These are phyloP conservation scores for Montipora sp. DNA, from an alignment of 64 coral and sea anemone genomes.

Conservation along the genomic window DNA sequence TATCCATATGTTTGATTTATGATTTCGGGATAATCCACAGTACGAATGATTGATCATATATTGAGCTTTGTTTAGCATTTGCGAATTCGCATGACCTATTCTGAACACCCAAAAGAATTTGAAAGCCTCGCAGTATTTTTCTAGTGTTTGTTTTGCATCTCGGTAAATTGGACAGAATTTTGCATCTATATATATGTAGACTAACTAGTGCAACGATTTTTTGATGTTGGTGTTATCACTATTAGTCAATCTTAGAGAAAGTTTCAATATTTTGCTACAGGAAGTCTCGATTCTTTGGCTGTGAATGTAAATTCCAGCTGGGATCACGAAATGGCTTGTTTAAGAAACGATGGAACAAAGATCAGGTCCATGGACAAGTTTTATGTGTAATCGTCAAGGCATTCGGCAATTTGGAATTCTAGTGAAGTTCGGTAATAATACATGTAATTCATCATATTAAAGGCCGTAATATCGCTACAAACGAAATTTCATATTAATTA, in stretches of 20 bases:
- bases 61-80: constrained; percentile 57
- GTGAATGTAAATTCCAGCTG: constrained; percentile 27
- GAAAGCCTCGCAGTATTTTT: not conserved
- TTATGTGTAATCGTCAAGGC: not conserved
- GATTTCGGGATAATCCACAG: constrained; percentile 28
- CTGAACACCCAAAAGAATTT: constrained; percentile 19
- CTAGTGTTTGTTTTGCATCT: constrained; percentile 10
- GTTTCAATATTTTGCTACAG: constrained; percentile 54
- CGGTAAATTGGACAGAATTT: not conserved
- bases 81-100: constrained; percentile 45
- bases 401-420: not conserved
- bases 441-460: not conserved
- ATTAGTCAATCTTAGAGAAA: constrained; percentile 3
- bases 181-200: not conserved
- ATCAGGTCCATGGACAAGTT: not conserved
- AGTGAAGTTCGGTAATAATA: not conserved
- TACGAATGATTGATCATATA: constrained; percentile 23
- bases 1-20: constrained; percentile 34
- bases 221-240: not conserved
- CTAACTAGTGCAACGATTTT: not conserved
- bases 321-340: constrained; percentile 44
- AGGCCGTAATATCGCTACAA: constrained; percentile 21
- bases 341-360: constrained; percentile 14
- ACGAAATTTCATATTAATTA: constrained; percentile 12
- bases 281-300: constrained; percentile 33